Base-by-base conservation (phyloP, 2,797 vertebrate genomes). In the Percopsis omiscomaycus region DNA sequence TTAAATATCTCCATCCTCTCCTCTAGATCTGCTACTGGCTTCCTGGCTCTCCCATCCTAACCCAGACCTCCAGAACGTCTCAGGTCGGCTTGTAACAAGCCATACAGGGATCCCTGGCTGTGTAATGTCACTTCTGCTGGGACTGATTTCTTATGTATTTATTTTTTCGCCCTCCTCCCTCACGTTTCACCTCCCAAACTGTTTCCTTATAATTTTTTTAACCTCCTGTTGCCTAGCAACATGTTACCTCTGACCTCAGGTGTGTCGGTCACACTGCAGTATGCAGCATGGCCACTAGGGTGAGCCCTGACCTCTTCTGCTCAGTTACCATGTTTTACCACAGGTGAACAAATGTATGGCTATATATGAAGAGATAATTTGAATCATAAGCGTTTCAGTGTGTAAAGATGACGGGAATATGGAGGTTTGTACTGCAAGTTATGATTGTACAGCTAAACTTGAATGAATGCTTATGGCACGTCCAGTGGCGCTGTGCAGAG, bases 1-100 rank as follows among this genome's bases (percentile, higher is more conserved):
- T 13, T 55, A 30, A 8, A 55, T 9, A 8, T 55, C 12, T 49
- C 28, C 3, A 78, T 16, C 74, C 50, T 5, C n/a, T 78, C 64
- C 22, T 22, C 22, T 58, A 93, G 92, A 78, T 93, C 92, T 75
- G 84, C 86, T 0, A 88, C 91, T 0, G 90, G 90, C 54, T 89
- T 74, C 74, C 69, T 93, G 71, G 92, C 90, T 75, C 84, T 92
- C 54, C 85, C 90, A 51, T 92, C 91, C 28, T 92, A 82, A 86
- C 8, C 5, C 10, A 13, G 44, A 53, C 16, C 49, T 59, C 49
- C 22, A 14, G 53, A 76, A 32, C 42, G 65, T 48, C 61, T 75
- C 55, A 0, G 64, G 71, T 69, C 75, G 74, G 47, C 15, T 61
- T n/a, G n/a, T 8, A 73, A 62, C 46, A 3, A 32, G 57, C 32